Conservation (phyloP, 2,113 vertebrate species). For the Datnioides undecimradiatus region DNA sequence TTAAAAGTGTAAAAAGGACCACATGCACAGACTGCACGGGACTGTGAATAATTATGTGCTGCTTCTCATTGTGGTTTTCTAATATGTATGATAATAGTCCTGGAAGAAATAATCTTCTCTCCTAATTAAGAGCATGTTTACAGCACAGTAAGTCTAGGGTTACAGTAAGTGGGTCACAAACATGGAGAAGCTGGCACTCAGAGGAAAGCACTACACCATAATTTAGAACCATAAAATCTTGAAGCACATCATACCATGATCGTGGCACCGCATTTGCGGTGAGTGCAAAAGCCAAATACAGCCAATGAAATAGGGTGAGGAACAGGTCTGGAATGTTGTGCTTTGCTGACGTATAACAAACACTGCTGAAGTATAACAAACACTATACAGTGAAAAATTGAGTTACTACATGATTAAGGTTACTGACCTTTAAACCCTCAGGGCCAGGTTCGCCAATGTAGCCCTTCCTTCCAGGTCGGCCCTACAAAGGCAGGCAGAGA, state of each 20-base stretch:
- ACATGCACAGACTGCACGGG: slow-evolving; percentile 23
- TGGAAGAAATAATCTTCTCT: slow-evolving; percentile 40
- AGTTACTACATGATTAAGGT: neutral
- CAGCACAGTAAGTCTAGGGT: slow-evolving; percentile 14
- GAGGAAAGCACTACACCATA: neutral
- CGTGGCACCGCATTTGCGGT: slow-evolving; percentile 15
- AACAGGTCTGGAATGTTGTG: slow-evolving; percentile 7
- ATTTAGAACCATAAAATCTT: slow-evolving; percentile 4
- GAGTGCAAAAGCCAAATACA: slow-evolving; percentile 11
- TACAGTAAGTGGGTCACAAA: slow-evolving; percentile 20
- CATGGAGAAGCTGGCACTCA: neutral
- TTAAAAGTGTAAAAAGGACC: slow-evolving; percentile 35
- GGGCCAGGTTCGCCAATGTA: slow-evolving; percentile 89
- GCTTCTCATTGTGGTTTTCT: slow-evolving; percentile 30
- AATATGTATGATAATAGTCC: slow-evolving; percentile 47
- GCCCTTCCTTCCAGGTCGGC: slow-evolving; percentile 92
- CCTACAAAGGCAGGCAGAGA: slow-evolving; percentile 80
- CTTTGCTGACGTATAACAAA: neutral
- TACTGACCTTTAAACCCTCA: slow-evolving; percentile 89
- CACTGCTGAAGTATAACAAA: neutral
- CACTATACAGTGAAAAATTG: too few species aligned
- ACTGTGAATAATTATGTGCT: slow-evolving; percentile 15
- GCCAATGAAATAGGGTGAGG: slow-evolving; percentile 8
- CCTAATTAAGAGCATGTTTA: slow-evolving; percentile 64
- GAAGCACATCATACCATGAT: neutral